Evolutionary conservation across 1,140 invertebrate genomes (phyloP), one percentile per base, ranked within the genome.

Genomic region (Zaprionus ornatus): DNA sequence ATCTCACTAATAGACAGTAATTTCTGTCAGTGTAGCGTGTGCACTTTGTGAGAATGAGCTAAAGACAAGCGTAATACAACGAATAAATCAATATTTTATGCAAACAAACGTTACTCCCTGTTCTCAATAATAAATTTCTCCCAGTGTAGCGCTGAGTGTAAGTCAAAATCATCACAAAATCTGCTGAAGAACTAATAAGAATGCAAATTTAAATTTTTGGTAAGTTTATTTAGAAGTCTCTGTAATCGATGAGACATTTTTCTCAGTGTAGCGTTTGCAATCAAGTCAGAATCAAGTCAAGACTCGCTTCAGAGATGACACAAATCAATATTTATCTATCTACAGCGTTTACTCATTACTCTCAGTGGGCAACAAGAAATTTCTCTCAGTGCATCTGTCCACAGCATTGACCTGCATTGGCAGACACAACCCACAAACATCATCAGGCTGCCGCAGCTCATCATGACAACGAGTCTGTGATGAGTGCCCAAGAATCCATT

Each of bases 401-500:
- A 48, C 21, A 67, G 29, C 55, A 67, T 59, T 56, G 63, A 67
- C 37, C 65, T 59, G 65, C 65, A 80, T 80, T 76, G 21, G 29
- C 21, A 37, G 21, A 61, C 54, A 55, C 63, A 40, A 35, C 61
- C 19, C 65, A 70, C 40, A 45, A 45, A 63, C 29, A 29, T 48
- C 57, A 61, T 10, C n/a, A 19, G 10, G 15, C 37, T 15, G 40
- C 15, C 10, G 37, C 37, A 15, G 19, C 55, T 55, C 70, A 70
- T 71, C 71, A 83, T 71, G 64, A 64, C 62, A 79, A 48, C 78
- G 66, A 77, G 52, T 40, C 27, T 32, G 61, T 40, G 72, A 66
- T 76, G 66, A 76, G 40, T 71, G 62, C 50, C 63, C 63, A 64
- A 86, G 66, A 86, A 79, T 75, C 63, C 82, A 85, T 86, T 82